Base-by-base conservation (phyloP, 2,888 invertebrate genomes). In the Oegoconia quadripuncta region DNA sequence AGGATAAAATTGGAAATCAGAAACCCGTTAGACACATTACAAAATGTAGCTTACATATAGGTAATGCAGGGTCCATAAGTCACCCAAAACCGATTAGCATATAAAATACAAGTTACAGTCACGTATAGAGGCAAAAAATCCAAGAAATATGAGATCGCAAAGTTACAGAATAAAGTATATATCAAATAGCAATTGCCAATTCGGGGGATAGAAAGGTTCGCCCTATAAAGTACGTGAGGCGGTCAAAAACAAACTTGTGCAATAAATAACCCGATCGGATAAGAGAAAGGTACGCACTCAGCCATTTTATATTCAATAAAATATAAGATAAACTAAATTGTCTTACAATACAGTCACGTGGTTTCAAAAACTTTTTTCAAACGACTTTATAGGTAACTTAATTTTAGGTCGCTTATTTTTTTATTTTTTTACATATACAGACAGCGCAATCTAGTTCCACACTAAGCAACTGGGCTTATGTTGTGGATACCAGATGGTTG, bases 201-300 rank as follows among this genome's bases (percentile, higher is more conserved):
- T 76, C 80, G 67, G 81, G n/a, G 38, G 73, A 81, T 81, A 68
- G 79, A 74, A 80, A 80, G 83, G 83, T 81, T 82, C 74, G 71
- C 67, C 82, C 81, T 77, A 83, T 84, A 84, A 81, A 83, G 76
- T 82, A 86, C 86, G 86, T 83, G 86, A 73, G 82, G 78, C 84
- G 86, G 84, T 84, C 84, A 82, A 81, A 81, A 81, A 83, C 83
- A 84, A 86, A 86, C 79, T 84, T 83, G 65, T 71, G 78, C 80
- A 74, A 86, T 87, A 87, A 86, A 86, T 86, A 83, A 83, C 80
- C 73, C 74, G 69, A 79, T 79, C 81, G 80, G 82, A 79, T 83
- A 81, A 82, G 77, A 79, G 79, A 74, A 75, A 79, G 80, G 80
- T 77, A 80, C 71, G 69, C 74, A 74, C 63, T 74, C 74, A 72